Percentiles rank a stretch among this genome's conserved stretches.
phyloP scores from a whole-genome alignment of 2,888 invertebrate genomes.

The Pammene fasciana region DNA sequence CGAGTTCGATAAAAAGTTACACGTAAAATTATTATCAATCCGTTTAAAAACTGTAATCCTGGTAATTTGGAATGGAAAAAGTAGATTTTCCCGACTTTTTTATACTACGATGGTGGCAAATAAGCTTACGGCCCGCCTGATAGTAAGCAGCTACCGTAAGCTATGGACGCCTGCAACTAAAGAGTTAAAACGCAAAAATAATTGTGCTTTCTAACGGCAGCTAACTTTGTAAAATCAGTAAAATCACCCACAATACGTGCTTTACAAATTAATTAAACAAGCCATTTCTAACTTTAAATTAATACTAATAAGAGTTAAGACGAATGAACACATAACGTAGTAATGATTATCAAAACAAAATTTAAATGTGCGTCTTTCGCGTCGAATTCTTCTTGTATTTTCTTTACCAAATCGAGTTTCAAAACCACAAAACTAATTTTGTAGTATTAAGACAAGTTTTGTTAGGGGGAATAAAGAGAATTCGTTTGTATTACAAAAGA shows the following conservation, averaged over 20 bases:
- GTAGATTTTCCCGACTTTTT: no score
- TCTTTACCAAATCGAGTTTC: constrained; percentile 20
- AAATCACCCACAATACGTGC: constrained; percentile 27
- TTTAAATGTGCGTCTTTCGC: constrained; percentile 6
- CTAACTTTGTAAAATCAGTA: constrained; percentile 38
- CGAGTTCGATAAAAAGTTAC: no score
- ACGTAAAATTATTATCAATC: constrained; percentile 19
- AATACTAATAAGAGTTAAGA: neutral
- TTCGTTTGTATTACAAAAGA: constrained; percentile 40
- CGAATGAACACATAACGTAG: neutral
- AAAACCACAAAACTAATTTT: constrained; percentile 17
- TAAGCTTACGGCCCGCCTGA: no score
- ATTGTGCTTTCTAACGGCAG: constrained; percentile 26
- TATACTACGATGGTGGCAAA: no score
- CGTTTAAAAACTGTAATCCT: neutral
- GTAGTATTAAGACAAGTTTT: constrained; percentile 37
- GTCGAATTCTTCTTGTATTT: neutral
- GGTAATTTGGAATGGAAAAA: no score
- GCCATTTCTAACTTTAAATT: neutral
- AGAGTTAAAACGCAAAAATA: constrained; percentile 39
- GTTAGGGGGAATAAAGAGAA: constrained; percentile 35
- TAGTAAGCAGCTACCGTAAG: no score
- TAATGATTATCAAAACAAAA: constrained; percentile 36
- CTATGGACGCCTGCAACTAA: no score
- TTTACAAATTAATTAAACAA: neutral